Base-by-base conservation (phyloP, 2,888 invertebrate genomes). In the Meghimatium bilineatum region DNA sequence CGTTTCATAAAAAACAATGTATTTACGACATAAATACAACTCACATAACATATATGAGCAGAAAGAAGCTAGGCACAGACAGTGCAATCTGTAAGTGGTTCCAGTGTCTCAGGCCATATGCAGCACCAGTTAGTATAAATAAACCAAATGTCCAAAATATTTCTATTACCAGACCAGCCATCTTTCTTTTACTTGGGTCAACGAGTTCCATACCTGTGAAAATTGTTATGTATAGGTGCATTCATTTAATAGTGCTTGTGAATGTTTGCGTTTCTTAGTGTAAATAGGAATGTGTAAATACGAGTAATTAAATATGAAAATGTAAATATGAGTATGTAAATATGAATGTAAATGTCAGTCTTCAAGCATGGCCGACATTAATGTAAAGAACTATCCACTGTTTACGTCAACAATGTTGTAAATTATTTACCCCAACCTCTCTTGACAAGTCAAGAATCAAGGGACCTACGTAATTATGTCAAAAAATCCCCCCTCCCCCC, bases 121-220 rank as follows among this genome's bases (percentile, higher is more conserved):
- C 90, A 60, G 90, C 56, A 0, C 82, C 86, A 14, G 86, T 86
- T 56, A 88, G 49, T 20, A 89, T 66, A 71, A 90, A 85, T 66
- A 87, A 76, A 10, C 93, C 93, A 1, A 93, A 52, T 0, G 92
- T 90, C 87, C 92, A 93, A 87, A 92, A 92, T 56, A 90, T 86
- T 49, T 92, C 92, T 3, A 93, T 90, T 44, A 92, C 90, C 10
- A 92, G 91, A 0, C 93, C 91, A 34, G 93, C 92, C 75, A 93
- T 82, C 78, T 90, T 91, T 60, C 93, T 87, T 63, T 91, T 90
- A 26, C 87, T 85, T 23, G 93, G 92, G 0, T 93, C 93, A 23
- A 94, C 92, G 80, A 93, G 84, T 86, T 94, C 93, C 91, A 93
- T 91, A 44, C 92, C 89, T 84, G 80, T 8, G 44, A 56, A 14